phyloP scores from a whole-genome alignment of 2,113 vertebrate genomes.

The Struthio camelus region DNA sequence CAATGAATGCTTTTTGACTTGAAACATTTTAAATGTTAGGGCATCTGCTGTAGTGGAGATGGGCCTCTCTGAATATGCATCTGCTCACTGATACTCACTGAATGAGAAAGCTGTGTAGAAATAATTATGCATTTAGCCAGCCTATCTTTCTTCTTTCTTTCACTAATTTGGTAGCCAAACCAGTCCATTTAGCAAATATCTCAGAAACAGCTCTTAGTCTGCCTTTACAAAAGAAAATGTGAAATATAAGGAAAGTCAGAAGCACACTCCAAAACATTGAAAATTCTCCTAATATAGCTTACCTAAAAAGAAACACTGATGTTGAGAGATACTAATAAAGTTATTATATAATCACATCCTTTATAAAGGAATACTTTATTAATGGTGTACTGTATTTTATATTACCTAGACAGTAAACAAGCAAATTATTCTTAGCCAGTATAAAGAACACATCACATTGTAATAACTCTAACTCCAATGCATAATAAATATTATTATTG shows the following conservation, averaged over 20 bases:
- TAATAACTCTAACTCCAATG: background rate
- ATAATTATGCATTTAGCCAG: background rate
- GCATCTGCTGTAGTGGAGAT: background rate
- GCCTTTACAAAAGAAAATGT: background rate
- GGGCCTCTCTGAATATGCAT: background rate
- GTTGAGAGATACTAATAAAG: background rate
- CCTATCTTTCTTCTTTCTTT: background rate
- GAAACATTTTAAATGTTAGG: background rate
- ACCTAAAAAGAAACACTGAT: background rate
- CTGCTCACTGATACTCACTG: background rate
- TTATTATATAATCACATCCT: background rate
- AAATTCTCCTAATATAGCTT: background rate
- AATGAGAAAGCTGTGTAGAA: background rate
- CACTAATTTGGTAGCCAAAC: background rate
- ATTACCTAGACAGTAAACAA: background rate
- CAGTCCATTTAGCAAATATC: background rate
- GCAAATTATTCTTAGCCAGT: background rate
- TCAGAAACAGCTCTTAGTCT: background rate
- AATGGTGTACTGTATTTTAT: background rate
- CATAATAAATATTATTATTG: background rate
- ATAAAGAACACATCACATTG: background rate
- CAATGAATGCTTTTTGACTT: background rate
- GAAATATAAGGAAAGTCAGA: background rate
- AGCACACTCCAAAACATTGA: background rate
- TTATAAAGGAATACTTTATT: background rate